These are phyloP conservation scores for Odocoileus virginianus DNA, from an alignment of 2,113 vertebrate genomes.

Conservation along the genomic window DNA sequence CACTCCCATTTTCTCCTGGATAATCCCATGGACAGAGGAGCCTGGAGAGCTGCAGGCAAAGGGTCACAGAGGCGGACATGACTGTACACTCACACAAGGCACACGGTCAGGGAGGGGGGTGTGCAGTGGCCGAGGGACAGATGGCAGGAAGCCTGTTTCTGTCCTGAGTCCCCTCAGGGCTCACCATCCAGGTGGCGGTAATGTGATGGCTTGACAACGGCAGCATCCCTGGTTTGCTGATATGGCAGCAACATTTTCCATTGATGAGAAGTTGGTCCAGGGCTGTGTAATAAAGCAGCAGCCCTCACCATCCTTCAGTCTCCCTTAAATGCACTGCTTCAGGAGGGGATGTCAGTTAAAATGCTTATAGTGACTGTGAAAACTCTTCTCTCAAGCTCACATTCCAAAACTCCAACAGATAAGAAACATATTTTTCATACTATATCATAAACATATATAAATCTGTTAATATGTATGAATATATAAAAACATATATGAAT, in stretches of 20 bases:
- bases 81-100: not conserved
- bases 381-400: not conserved
- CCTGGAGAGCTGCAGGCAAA: not conserved
- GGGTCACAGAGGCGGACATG: fast-evolving
- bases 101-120: not conserved
- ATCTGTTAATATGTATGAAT: not conserved
- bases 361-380: not conserved
- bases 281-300: not conserved
- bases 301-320: not conserved
- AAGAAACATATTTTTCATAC: not conserved
- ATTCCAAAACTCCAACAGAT: not conserved
- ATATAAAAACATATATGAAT: not conserved
- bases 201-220: fast-evolving
- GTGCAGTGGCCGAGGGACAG: not conserved
- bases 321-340: not conserved
- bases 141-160: not conserved
- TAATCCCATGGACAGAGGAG: not conserved
- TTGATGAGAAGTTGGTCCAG: too few species aligned
- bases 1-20: not conserved
- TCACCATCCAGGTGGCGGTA: fast-evolving
- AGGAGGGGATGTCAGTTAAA: not conserved
- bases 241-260: not conserved
- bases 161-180: not conserved
- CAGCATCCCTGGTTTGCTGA: not conserved
- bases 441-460: not conserved